These are phyloP conservation scores for Parnassius mnemosyne DNA, from an alignment of 2,888 invertebrate species.

Conservation along the genomic window DNA sequence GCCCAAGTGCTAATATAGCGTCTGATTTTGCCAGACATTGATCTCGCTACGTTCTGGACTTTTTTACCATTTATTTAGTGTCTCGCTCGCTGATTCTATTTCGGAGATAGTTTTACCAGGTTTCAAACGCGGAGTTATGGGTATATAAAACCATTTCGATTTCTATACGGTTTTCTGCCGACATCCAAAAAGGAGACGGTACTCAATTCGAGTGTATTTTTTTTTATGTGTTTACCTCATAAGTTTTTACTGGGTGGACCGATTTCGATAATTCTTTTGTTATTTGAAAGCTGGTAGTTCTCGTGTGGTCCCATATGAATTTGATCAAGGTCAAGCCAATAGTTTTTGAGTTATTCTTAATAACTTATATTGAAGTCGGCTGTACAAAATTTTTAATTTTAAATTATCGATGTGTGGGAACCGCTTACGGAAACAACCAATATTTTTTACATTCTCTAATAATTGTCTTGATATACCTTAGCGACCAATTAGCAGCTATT, in stretches of 20 bases:
- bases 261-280: too few species aligned
- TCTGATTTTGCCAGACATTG: slow-evolving; percentile 42
- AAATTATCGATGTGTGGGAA: not conserved
- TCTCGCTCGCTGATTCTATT: slow-evolving; percentile 6
- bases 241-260: too few species aligned
- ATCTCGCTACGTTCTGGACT: slow-evolving; percentile 35
- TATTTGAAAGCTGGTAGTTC: too few species aligned
- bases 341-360: too few species aligned
- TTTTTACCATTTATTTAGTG: slow-evolving; percentile 4
- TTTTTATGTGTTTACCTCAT: too few species aligned
- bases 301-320: too few species aligned
- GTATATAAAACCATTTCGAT: not conserved
- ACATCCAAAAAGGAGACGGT: too few species aligned
- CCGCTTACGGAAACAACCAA: slow-evolving; percentile 6
- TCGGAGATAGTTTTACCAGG: slow-evolving; percentile 10
- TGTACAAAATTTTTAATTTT: too few species aligned
- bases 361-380: too few species aligned
- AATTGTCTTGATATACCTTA: slow-evolving; percentile 14
- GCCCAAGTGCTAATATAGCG: slow-evolving; percentile 48
- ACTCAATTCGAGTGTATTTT: too few species aligned
- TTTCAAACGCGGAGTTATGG: not conserved
- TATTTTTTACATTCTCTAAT: slow-evolving; percentile 9
- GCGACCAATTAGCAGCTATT: slow-evolving; percentile 13
- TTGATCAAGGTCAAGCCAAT: too few species aligned
- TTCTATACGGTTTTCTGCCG: not conserved